A percentile compares a stretch with the other conserved stretches of the same genome.
phyloP scores from a whole-genome alignment of 1,140 invertebrate genomes.

The Brachystomella parvula region DNA sequence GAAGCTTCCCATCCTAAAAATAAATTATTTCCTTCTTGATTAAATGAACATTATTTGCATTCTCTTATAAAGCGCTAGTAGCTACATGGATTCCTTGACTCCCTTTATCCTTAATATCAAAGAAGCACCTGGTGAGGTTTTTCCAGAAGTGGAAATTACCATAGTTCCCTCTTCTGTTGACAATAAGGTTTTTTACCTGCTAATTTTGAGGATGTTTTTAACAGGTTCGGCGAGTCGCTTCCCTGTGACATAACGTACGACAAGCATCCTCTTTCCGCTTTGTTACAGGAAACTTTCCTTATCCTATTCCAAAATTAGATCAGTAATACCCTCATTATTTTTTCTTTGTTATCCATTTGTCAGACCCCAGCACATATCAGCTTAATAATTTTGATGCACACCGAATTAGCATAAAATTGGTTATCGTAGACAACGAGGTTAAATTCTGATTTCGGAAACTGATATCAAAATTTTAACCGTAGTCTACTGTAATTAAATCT shows the following conservation, averaged over 20 bases:
- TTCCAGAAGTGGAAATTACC: no score
- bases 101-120: no score
- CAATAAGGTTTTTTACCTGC: no score
- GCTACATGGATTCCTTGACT: no score
- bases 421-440: not conserved
- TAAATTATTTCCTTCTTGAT: not conserved
- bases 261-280: constrained; percentile 29
- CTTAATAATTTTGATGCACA: no score
- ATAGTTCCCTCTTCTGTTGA: no score
- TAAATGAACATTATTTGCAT: not conserved
- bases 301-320: not conserved
- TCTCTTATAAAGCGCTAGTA: no score
- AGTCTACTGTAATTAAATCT: no score
- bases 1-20: constrained; percentile 62
- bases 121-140: no score
- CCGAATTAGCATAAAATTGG: no score
- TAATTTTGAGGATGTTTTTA: constrained; percentile 37
- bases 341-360: not conserved
- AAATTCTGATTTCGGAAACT: not conserved
- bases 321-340: not conserved
- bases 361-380: not conserved
- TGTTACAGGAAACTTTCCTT: not conserved
- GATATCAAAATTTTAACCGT: no score
- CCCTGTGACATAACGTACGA: constrained; percentile 30
- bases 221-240: constrained; percentile 33